Base-by-base conservation (phyloP, 1,140 invertebrate genomes). In the Heliothis virescens region DNA sequence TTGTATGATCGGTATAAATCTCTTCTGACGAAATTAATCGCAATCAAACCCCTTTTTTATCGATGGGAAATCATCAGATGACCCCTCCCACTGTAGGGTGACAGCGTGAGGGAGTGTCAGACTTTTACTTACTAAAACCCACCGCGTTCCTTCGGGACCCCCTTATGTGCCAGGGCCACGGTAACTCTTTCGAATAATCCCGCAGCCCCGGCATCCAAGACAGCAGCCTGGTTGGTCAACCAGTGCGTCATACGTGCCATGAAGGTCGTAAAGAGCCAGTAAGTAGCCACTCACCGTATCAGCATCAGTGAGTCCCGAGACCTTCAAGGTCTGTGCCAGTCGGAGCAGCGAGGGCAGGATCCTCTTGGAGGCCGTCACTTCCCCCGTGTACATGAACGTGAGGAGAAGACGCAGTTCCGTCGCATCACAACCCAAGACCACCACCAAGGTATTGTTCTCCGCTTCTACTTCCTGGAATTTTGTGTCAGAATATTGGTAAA, bases 331-430 rank as follows among this genome's bases (percentile, higher is more conserved):
- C 91, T 98, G 97, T 2, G 98, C 98, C 82, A 98, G 96, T 81
- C 97, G 96, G 34, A 99, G 95, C 57, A 99, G 95, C 47, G 97
- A 96, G 16, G 97, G 97, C 80, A 99, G 95, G 88, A 98, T 96
- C 83, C 97, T 96, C 92, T 98, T 97, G 72, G 97, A 97, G 50
- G 98, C 97, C 83, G 98, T 98, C 76, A 98, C 98, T 94, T 99
- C 98, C 21, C 98, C 98, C 60, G 97, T 97, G 93, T 99, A 99
- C 97, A 99, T 98, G 93, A 98, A 99, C 1, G 97, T 97, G 10
- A 99, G 96, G 63, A 99, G 96, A 1, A 98, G 97, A 79, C 96
- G 96, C 60, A 99, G 95, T 91, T 98, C 97, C 29, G 96, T 95
- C 85, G 97, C 97, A 79, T 97, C 96, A 77, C 98, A 97, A 18